A percentile compares a stretch with the other conserved stretches of the same genome.
Conservation (phyloP, 2,113 vertebrate species). For the Pipra filicauda region DNA sequence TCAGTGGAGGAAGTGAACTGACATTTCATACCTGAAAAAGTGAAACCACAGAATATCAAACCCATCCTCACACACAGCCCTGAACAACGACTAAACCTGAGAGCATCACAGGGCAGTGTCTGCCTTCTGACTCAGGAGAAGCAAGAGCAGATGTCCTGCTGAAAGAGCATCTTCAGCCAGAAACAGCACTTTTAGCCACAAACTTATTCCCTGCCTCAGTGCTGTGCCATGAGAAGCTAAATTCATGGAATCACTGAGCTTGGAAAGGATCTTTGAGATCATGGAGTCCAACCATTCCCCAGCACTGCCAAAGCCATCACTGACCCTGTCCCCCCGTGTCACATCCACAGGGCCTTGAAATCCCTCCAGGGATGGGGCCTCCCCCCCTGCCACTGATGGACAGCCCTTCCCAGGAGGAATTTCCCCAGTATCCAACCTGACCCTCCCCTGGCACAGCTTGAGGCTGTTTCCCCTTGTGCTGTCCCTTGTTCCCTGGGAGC, state of each 20-base stretch:
- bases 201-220: accelerated
- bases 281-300: accelerated
- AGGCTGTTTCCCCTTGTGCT: not conserved
- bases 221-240: accelerated
- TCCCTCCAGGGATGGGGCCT: not conserved
- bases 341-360: not conserved
- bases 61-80: not conserved
- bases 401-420: not conserved
- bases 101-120: not conserved
- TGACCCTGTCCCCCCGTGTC: not conserved
- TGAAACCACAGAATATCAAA: accelerated
- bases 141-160: not conserved
- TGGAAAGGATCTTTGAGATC: not conserved
- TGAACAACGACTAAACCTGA: not conserved
- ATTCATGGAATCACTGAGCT: accelerated
- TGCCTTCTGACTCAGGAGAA: not conserved
- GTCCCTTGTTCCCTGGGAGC: not conserved
- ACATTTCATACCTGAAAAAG: not conserved
- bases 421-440: not conserved
- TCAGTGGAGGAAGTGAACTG: not conserved
- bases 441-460: not conserved
- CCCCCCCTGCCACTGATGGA: not conserved
- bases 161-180: not conserved
- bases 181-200: not conserved
- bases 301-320: not conserved